Evolutionary conservation across 2,797 vertebrate species (phyloP), one percentile per base, ranked within the genome.

Genomic region (Huso huso): DNA sequence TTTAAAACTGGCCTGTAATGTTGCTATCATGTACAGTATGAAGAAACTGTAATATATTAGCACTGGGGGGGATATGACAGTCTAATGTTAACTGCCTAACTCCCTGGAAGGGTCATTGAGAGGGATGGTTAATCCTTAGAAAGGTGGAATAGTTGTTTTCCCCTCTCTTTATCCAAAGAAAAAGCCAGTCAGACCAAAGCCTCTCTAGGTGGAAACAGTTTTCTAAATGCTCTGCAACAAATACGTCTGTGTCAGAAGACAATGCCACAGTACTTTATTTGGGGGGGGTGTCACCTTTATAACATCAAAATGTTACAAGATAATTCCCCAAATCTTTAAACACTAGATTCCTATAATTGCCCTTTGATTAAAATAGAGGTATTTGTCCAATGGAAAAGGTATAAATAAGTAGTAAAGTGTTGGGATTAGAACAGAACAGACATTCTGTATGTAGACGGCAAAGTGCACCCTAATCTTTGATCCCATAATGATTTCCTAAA

Each of bases 141-240:
- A 37, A 4, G 37, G 4, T 37, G 37, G 37, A 37, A 37, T 5
- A 37, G 37, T 5, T 37, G 1, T 37, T 37, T 37, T 37, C 37
- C 37, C 37, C 37, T 37, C 37, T 37, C 48, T 58, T 53, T 7
- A 58, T 58, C 55, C 15, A 4, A 11, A 58, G 55, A 58, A 58
- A 12, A 58, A 58, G 13, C 55, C 12, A 58, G 55, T n/a, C 37
- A 37, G 37, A 37, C 37, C 15, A 23, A 23, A 62, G n/a, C 61
- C 10, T 62, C 18, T 62, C 10, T 18, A 62, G 61, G 61, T 62
- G 61, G 61, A 62, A 18, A 58, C 55, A 58, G 55, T 15, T 58
- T 58, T 58, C 6, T 8, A 5, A 37, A 4, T 37, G 37, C 37
- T 37, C 23, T 37, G 23, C 23, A 37, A 37, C 37, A 37, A 37